Evolutionary conservation across 2,888 invertebrate genomes (phyloP).

Genomic region (Pediacus dermestoides): DNA sequence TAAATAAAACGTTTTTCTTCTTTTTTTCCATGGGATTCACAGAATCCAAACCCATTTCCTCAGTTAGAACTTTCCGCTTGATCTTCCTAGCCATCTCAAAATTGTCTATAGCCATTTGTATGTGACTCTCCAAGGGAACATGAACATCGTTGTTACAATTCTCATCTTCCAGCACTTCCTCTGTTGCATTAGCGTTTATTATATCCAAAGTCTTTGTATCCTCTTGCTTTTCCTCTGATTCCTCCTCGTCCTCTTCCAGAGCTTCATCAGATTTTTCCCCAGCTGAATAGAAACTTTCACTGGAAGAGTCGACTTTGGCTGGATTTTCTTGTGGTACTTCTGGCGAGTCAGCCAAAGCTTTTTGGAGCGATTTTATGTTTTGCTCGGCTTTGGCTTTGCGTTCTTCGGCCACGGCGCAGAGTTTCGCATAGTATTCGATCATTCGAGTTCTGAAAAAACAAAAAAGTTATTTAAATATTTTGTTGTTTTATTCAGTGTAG

Average conservation of each 20-base stretch:
- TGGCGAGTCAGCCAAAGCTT: too few relatives aligned
- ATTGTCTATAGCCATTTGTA: conserved; percentile 42
- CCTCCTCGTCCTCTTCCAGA: conserved; percentile 14
- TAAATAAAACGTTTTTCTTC: neutral
- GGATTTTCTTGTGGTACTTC: neutral
- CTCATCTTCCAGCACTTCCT: conserved; percentile 36
- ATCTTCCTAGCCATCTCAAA: conserved; percentile 51
- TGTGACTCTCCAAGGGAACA: conserved; percentile 25
- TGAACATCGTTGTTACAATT: conserved; percentile 45
- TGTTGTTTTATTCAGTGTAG: too few relatives aligned
- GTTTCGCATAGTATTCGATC: conserved; percentile 61
- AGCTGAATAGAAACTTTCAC: conserved; percentile 27
- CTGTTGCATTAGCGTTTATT: conserved; percentile 55
- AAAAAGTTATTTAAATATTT: too few relatives aligned
- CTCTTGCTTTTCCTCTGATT: conserved; percentile 11
- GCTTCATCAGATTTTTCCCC: conserved; percentile 1
- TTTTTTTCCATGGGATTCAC: conserved; percentile 25
- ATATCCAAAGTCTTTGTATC: conserved; percentile 45
- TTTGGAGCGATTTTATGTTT: conserved; percentile 32
- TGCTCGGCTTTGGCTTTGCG: conserved; percentile 45
- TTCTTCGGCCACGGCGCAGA: conserved; percentile 59
- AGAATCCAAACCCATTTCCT: conserved; percentile 48
- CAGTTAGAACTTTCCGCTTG: conserved; percentile 54
- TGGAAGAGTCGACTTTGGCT: neutral
- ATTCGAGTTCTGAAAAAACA: conserved; percentile 54